Evolutionary conservation across 1,140 invertebrate genomes (phyloP), one percentile per base, ranked within the genome.

Genomic region (Scaptomyza montana): DNA sequence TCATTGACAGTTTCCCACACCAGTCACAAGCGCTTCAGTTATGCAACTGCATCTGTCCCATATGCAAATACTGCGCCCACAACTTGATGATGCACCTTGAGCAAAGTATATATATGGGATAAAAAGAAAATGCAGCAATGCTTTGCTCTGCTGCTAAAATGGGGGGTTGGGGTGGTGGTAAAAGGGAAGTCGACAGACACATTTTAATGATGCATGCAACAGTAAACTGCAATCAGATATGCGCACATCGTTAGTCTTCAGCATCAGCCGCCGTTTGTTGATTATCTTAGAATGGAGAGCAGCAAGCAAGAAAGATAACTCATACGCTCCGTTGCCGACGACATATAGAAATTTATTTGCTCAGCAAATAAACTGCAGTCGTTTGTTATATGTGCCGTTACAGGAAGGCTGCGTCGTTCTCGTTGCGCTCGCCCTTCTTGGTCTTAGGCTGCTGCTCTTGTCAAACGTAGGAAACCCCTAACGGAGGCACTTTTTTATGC

Each of bases 181-280:
- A 47, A 67, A 45, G 39, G 57, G 56, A 59, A 36, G 33, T 36
- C 65, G 62, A 46, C 73, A 89, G 84, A 89, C 84, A 87, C 79
- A 89, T 87, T 87, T 87, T 87, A 87, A 87, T 87, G 84, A 87
- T 87, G 84, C 84, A 87, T 87, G 84, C 84, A 87, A 87, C 84
- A 87, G 82, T 87, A 87, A 87, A 87, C 82, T 87, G 84, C 84
- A 87, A 89, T 87, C 84, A 87, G 84, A 89, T 89, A 89, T 89
- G 84, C 84, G 84, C 84, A 89, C 85, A 89, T 89, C 84, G 84
- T 87, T 87, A 87, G 84, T 87, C 84, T 89, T 87, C 84, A 87
- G 85, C 85, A 87, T 87, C 84, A 89, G 79, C 84, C 84, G 84
- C 76, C 84, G 79, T 89, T 87, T 87, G 84, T 87, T 87, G 84